Conservation (phyloP, 2,888 invertebrate species). For the Drosophila recens region DNA sequence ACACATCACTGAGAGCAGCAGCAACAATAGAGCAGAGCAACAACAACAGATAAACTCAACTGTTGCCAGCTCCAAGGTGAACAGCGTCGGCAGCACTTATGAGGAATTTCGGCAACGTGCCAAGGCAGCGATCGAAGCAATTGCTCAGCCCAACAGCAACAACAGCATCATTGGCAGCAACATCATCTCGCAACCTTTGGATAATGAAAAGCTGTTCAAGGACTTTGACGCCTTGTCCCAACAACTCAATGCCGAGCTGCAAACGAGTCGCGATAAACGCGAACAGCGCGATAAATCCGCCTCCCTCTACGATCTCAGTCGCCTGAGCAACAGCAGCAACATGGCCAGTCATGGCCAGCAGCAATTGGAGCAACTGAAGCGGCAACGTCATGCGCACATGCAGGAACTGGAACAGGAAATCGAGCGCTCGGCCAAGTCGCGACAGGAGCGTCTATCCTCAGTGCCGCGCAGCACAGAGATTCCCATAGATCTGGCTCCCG, state of each 20-base stretch:
- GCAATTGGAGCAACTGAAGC: slow-evolving; percentile 73
- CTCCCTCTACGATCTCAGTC: slow-evolving; percentile 80
- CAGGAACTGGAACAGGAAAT: slow-evolving; percentile 78
- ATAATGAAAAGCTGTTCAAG: slow-evolving; percentile 84
- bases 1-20: slow-evolving; percentile 36
- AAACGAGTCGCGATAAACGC: slow-evolving; percentile 72
- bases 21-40: slow-evolving; percentile 21
- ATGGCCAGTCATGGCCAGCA: slow-evolving; percentile 31
- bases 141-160: slow-evolving; percentile 44
- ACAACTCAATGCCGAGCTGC: slow-evolving; percentile 82
- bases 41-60: slow-evolving; percentile 27
- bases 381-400: slow-evolving; percentile 77
- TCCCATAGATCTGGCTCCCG: slow-evolving; percentile 67
- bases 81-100: slow-evolving; percentile 67
- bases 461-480: slow-evolving; percentile 66
- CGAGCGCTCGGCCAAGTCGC: slow-evolving; percentile 72
- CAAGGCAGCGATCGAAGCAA: slow-evolving; percentile 80
- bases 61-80: slow-evolving; percentile 52
- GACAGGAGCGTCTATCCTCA: slow-evolving; percentile 67
- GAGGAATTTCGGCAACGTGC: slow-evolving; percentile 85
- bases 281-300: slow-evolving; percentile 75
- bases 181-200: slow-evolving; percentile 61
- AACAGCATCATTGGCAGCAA: slow-evolving; percentile 40
- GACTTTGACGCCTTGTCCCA: slow-evolving; percentile 85
- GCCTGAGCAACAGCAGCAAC: slow-evolving; percentile 40